phyloP scores from a whole-genome alignment of 2,797 vertebrate genomes.

The Taenioides sp. region DNA sequence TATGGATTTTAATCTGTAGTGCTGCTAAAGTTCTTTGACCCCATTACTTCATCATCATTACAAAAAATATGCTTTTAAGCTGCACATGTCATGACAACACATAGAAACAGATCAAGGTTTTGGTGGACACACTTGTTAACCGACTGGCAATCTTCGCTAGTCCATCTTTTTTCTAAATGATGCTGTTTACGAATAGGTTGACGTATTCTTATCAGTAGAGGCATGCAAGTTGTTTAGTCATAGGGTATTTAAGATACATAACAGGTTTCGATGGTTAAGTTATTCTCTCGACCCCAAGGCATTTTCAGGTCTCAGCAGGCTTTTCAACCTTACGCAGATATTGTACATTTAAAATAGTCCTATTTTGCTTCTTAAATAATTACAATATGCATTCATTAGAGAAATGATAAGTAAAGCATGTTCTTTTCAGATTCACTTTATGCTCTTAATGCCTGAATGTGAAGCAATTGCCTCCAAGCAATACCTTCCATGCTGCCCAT shows the following conservation, averaged over 20 bases:
- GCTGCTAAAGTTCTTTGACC: not conserved
- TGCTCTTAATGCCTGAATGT: no score
- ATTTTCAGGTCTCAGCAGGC: constrained; percentile 5
- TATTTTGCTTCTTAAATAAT: not conserved
- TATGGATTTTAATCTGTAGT: not conserved
- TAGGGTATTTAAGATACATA: not conserved
- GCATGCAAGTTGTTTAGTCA: not conserved
- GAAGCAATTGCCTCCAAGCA: not conserved
- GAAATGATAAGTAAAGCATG: not conserved
- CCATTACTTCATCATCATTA: not conserved
- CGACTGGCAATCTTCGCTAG: not conserved
- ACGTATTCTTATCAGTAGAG: not conserved
- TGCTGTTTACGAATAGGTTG: not conserved
- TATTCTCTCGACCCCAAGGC: no score
- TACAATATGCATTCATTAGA: not conserved
- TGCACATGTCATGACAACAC: not conserved
- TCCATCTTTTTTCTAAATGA: not conserved
- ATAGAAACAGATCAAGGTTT: not conserved
- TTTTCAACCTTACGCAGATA: not conserved
- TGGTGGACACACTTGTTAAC: not conserved
- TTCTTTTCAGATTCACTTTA: not conserved
- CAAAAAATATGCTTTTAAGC: not conserved
- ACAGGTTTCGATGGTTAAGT: constrained; percentile 6
- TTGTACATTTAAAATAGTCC: not conserved
- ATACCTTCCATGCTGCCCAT: not conserved